These are phyloP conservation scores for Drosophila limbata DNA, from an alignment of 2,888 invertebrate genomes.

Conservation along the genomic window DNA sequence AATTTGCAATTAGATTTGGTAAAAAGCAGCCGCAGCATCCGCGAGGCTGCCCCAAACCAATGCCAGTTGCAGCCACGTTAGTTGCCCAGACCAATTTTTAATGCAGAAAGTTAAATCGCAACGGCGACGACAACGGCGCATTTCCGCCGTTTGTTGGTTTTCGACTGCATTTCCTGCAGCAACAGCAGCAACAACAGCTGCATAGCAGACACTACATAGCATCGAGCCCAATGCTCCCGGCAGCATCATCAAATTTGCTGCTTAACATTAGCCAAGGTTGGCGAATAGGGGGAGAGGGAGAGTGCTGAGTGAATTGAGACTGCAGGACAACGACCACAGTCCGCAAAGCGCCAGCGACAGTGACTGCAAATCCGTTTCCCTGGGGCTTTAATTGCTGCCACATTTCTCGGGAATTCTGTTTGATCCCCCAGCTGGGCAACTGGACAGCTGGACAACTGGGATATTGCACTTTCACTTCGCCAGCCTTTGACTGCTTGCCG, in stretches of 20 bases:
- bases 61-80: constrained; percentile 19
- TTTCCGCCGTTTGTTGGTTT: constrained; percentile 74
- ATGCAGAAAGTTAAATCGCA: constrained; percentile 76
- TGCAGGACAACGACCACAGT: constrained; percentile 28
- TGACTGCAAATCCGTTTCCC: constrained; percentile 48
- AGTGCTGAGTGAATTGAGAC: constrained; percentile 5
- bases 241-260: constrained; percentile 73
- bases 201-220: constrained; percentile 17
- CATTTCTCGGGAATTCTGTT: constrained; percentile 39
- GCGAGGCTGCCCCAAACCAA: constrained; percentile 10
- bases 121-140: constrained; percentile 55
- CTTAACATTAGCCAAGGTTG: constrained; percentile 52
- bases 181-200: constrained; percentile 14
- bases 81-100: constrained; percentile 55
- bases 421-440: constrained; percentile 22
- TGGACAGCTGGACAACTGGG: constrained; percentile 3
- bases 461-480: constrained; percentile 62
- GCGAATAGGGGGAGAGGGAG: constrained; percentile 9
- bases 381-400: constrained; percentile 48
- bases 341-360: constrained; percentile 20
- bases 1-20: constrained; percentile 78
- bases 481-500: constrained; percentile 52
- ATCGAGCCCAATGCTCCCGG: constrained; percentile 18
- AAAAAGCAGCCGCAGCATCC: constrained; percentile 66
- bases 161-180: constrained; percentile 68